Percentiles rank a stretch among this genome's conserved stretches.
Conservation (phyloP, 2,113 vertebrate genomes). For the Vidua chalybeata region DNA sequence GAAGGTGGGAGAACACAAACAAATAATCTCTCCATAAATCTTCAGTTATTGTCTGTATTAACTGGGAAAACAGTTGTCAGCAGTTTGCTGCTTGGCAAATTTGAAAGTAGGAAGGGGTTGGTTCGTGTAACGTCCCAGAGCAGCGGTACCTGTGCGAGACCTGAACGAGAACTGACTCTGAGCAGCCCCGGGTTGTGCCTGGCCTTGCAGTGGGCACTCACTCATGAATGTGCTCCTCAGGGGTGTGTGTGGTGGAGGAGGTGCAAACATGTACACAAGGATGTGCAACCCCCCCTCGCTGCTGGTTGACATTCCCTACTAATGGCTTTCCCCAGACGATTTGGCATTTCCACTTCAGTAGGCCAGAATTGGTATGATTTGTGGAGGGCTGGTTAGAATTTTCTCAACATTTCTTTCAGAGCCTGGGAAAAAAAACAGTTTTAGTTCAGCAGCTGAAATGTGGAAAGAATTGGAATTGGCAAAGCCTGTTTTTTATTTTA, state of each 20-base stretch:
- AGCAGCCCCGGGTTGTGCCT: not conserved
- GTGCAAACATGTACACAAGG: not conserved
- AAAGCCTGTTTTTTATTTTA: conserved; percentile 14
- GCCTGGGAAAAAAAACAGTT: not conserved
- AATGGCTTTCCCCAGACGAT: not conserved
- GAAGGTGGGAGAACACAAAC: not conserved
- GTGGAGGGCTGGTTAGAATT: not conserved
- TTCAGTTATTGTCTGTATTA: not conserved
- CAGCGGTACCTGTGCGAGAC: rapidly evolving
- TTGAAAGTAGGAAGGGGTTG: not conserved
- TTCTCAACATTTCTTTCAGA: conserved; percentile 2
- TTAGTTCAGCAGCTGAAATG: not conserved
- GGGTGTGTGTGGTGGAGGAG: not conserved
- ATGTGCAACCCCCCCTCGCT: not conserved
- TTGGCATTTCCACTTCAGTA: not conserved
- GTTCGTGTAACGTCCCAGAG: not conserved
- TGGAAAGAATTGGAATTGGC: conserved; percentile 12
- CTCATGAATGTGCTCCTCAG: not conserved
- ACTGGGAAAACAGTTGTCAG: not conserved
- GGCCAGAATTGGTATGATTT: not conserved
- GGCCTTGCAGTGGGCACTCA: rapidly evolving
- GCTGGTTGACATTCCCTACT: not conserved
- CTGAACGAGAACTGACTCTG: not conserved
- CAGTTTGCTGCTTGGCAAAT: not conserved
- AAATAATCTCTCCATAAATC: not conserved